Base-by-base conservation (phyloP, 2,888 invertebrate species). In the Taenaris catops region DNA sequence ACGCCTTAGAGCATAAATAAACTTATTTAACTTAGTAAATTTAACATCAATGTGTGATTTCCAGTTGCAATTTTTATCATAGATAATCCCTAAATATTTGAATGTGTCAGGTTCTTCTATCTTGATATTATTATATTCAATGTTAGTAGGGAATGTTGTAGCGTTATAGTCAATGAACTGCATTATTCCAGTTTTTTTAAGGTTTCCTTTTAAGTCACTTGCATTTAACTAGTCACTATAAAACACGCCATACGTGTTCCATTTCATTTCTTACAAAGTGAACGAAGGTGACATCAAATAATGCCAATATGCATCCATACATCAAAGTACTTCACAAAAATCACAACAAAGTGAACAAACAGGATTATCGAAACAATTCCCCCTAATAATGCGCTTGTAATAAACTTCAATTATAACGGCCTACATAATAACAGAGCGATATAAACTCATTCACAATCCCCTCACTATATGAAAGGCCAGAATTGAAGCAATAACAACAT, bases 371-470 rank as follows among this genome's bases (percentile, higher is more conserved):
- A 6, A 27, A 34, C 20, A 27, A 27, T 25, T 23, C 27, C 23
- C 29, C 25, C 23, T 34, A 34, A 34, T 34, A 34, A 34, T 25
- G 32, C 25, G 25, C 37, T 21, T 20, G 37, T 31, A 37, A 37
- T 37, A 37, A 31, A 37, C 31, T 37, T 31, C 37, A 31, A 37
- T 37, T 37, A 37, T 26, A 21, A 23, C 8, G 6, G 17, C 32
- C 32, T 25, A 25, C 32, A 32, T 32, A 32, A 32, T 32, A 25
- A 32, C 25, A 32, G 32, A 23, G 32, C 18, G 24, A 25, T 32
- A 36, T 31, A 31, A 25, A 29, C 24, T 25, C 3, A 36, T 24
- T 28, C 28, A 7, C 24, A 5, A 12, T n/a, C 36, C 36, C 20
- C 31, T 10, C 17, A 3, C 11, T 5, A 31, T 9, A 17, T 31